These are phyloP conservation scores for Drosophila leonis DNA, from an alignment of 2,888 invertebrate species.

Conservation along the genomic window DNA sequence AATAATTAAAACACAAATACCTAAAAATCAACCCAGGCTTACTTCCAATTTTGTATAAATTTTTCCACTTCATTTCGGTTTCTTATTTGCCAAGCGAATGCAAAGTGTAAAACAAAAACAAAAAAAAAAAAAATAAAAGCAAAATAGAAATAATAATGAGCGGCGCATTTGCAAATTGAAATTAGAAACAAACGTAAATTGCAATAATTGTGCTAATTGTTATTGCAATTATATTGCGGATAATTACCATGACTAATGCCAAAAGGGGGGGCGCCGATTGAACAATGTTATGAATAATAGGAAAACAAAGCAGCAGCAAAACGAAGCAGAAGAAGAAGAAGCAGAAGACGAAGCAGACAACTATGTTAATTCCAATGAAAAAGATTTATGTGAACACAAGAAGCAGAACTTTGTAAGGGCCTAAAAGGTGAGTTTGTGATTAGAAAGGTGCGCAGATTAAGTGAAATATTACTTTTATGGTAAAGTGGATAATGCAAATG, in stretches of 20 bases:
- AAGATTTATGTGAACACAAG: conserved; percentile 32
- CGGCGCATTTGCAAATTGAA: conserved; percentile 71
- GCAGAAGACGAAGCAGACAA: background rate
- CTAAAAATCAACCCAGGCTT: background rate
- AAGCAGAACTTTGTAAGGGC: conserved; percentile 36
- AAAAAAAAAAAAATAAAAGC: background rate
- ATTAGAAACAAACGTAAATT: conserved; percentile 69
- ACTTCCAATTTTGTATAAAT: background rate
- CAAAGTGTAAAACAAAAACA: conserved; percentile 27
- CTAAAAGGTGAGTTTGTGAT: conserved; percentile 17
- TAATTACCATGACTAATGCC: conserved; percentile 79
- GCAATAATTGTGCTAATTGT: conserved; percentile 80
- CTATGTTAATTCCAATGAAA: conserved; percentile 25
- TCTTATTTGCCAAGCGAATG: conserved; percentile 15
- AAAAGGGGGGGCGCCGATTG: conserved; percentile 19
- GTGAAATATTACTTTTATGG: conserved; percentile 15
- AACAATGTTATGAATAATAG: conserved; percentile 66
- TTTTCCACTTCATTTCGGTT: background rate
- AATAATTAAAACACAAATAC: background rate
- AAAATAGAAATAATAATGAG: conserved; percentile 51
- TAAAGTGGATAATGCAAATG: background rate
- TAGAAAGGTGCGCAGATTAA: conserved; percentile 15
- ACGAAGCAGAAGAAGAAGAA: background rate
- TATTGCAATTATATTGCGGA: conserved; percentile 73
- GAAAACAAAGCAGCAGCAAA: conserved; percentile 12